Evolutionary conservation across 2,113 vertebrate species (phyloP), one percentile per base, ranked within the genome.

Genomic region (Trochalopteron elliotii): DNA sequence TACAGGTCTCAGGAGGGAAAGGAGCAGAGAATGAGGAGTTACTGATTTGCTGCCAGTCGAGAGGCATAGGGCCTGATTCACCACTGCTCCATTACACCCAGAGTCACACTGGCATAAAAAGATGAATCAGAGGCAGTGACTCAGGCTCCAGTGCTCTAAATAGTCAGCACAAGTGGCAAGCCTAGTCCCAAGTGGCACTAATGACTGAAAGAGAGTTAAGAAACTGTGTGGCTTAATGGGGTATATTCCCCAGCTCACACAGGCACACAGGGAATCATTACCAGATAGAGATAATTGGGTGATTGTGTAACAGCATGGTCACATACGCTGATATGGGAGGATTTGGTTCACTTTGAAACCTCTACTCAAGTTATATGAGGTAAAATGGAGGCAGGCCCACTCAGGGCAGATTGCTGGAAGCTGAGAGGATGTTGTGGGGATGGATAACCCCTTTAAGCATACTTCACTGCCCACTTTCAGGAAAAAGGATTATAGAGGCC

Each of bases 81-180:
- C 76, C 1, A 4, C 37, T 78, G 69, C 56, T 96, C 83, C 49
- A 5, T 93, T 94, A 30, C 49, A 86, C 56, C 60, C 64, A 7
- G 56, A 96, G 85, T 76, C 85, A 84, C 49, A 35, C 5, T 6
- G 5, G 80, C 83, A 75, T 75, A 81, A 71, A 94, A 64, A 3
- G 27, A 65, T 97, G 93, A 94, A 67, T 96, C 94, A 96, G 90
- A 94, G 69, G 77, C 14, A 5, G 72, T 97, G 96, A 97, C 79
- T 96, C 96, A 97, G 86, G 68, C 83, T 93, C 71, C 4, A 11
- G 83, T 0, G 0, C 80, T 95, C 94, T 75, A 92, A 95, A 89
- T 71, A 95, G 88, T 92, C 88, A 96, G 92, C 85, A 93, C 25
- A 92, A 89, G 72, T 60, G 86, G 79, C 65, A 94, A 82, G 35